Conservation (phyloP, 2,888 invertebrate genomes). For the Drosophila seclusa region DNA sequence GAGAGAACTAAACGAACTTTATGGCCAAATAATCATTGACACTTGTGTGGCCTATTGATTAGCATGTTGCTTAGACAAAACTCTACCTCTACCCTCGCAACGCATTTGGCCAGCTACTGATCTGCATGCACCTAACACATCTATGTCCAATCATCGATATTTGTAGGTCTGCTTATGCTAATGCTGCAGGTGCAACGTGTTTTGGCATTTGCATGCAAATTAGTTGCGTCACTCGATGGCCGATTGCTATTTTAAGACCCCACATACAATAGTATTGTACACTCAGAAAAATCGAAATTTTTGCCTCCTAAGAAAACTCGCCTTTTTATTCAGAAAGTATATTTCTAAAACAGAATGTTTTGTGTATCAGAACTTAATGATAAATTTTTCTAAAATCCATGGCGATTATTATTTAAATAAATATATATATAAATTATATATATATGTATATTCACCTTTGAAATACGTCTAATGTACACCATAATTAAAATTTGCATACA, state of each 20-base stretch:
- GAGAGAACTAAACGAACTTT: constrained; percentile 75
- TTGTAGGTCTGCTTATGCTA: constrained; percentile 64
- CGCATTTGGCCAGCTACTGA: not conserved
- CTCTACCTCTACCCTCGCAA: constrained; percentile 1
- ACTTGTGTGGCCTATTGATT: constrained; percentile 80
- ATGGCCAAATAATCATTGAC: constrained; percentile 79
- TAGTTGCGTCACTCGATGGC: constrained; percentile 46
- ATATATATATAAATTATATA: no score
- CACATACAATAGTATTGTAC: not conserved
- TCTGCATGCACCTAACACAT: not conserved
- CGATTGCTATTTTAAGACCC: constrained; percentile 2
- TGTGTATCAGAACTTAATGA: not conserved
- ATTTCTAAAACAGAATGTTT: not conserved
- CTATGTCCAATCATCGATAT: constrained; percentile 35
- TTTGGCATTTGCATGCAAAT: constrained; percentile 79
- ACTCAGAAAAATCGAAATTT: not conserved
- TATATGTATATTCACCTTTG: not conserved
- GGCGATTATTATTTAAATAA: not conserved
- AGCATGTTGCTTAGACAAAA: constrained; percentile 60
- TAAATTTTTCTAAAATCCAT: no score
- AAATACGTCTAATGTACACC: no score
- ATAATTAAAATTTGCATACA: accelerated
- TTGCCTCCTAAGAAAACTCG: not conserved
- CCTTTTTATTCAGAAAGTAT: not conserved
- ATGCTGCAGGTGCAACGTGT: constrained; percentile 75